Evolutionary conservation across 2,113 vertebrate species (phyloP), one percentile per base, ranked within the genome.

Genomic region (Turnix velox): DNA sequence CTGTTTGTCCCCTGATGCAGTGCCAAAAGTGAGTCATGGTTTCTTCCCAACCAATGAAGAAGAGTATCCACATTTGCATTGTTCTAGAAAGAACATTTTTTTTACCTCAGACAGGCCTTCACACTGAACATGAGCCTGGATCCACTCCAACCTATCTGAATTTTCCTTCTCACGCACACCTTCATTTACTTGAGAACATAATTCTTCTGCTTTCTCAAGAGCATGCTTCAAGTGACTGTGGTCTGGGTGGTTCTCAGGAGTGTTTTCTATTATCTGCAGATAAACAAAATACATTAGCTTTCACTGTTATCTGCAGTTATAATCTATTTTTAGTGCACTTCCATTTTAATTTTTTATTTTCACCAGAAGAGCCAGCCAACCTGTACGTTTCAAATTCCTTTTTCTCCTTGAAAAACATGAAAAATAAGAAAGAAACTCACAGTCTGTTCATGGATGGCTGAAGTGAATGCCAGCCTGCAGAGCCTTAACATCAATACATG

Each of bases 141-240:
- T 99, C 99, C 99, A 99, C 97, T 99, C 99, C 94, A 99, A 98
- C 40, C 99, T 97, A 94, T 99, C 99, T 0, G 99, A 99, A 97
- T 99, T 99, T 90, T 99, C 99, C 97, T 99, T 99, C 97, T 99
- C 99, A 3, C 99, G 96, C 55, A 99, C 99, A 1, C 99, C 99
- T 95, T 99, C 99, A 13, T 99, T 99, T 92, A 99, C 99, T 97
- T 99, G 99, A 7, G 99, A 99, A 81, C 99, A 99, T 45, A 99
- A 97, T 95, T 99, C 99, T 96, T 99, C 99, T 0, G 99, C 99
- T 92, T 99, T 99, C 95, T 99, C 99, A 97, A 99, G 98, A 30
- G 99, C 99, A 8, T 99, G 99, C 66, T 98, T 98, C 97, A 99
- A 92, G 93, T 99, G 99, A 90, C 98, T 99, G 97, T 99, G 98